Percentiles rank a stretch among this genome's conserved stretches.
phyloP scores from a whole-genome alignment of 2,113 vertebrate species.

The Hucho hucho region DNA sequence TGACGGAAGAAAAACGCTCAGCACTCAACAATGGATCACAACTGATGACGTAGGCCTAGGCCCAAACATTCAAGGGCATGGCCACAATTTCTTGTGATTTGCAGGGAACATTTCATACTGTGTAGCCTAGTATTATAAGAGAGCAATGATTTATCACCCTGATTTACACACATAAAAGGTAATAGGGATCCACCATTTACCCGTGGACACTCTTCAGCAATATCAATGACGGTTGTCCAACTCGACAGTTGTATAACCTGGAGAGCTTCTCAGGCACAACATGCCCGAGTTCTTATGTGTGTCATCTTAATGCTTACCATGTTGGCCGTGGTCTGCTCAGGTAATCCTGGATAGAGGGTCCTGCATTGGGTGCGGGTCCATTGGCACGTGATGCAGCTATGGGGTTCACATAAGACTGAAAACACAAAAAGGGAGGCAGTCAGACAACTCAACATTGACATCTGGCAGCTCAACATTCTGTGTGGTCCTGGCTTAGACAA shows the following conservation, averaged over 20 bases:
- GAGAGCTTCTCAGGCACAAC: neutral
- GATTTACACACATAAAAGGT: neutral
- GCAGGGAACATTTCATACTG: too few species aligned
- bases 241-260: neutral
- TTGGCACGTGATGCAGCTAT: slow-evolving; percentile 94
- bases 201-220: too few species aligned
- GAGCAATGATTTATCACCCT: too few species aligned
- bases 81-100: too few species aligned
- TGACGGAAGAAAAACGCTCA: neutral
- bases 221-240: neutral
- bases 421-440: slow-evolving; percentile 31
- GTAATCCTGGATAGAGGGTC: slow-evolving; percentile 96
- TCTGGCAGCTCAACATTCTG: too few species aligned
- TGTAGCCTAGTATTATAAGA: too few species aligned
- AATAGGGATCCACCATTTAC: neutral
- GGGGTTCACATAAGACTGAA: slow-evolving; percentile 95
- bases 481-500: too few species aligned
- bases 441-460: too few species aligned
- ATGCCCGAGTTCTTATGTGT: neutral
- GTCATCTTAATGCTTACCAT: slow-evolving; percentile 76
- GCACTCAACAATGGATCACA: neutral
- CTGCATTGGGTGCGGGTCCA: slow-evolving; percentile 83
- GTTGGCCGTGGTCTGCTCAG: slow-evolving; percentile 95
- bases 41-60: neutral
- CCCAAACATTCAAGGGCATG: neutral